phyloP scores from a whole-genome alignment of 2,113 vertebrate genomes.

The Chloroceryle aenea region DNA sequence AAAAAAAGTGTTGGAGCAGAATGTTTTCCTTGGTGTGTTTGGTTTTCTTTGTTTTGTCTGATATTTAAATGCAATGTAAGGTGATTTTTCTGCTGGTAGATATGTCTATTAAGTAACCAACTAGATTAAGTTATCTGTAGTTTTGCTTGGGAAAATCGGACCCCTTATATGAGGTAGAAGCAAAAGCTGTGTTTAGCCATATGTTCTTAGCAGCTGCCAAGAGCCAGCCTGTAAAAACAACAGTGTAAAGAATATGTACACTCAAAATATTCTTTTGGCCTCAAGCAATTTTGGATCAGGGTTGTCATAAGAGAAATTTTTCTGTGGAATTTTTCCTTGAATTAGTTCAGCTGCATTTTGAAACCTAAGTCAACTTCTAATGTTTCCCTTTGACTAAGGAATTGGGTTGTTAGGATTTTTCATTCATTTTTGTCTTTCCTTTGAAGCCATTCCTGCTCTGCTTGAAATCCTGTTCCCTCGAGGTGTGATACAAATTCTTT shows the following conservation, averaged over 20 bases:
- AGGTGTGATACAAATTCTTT: neutral
- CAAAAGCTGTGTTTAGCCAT: neutral
- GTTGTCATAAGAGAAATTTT: neutral
- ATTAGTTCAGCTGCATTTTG: neutral
- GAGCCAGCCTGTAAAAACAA: neutral
- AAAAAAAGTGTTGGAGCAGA: neutral
- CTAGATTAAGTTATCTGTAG: neutral
- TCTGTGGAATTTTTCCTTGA: too few relatives aligned
- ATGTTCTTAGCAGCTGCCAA: neutral
- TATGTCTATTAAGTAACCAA: neutral
- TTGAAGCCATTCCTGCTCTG: neutral
- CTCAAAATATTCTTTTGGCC: neutral
- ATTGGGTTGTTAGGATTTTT: neutral
- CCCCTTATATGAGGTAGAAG: neutral
- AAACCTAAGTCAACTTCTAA: neutral
- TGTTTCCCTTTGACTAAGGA: neutral
- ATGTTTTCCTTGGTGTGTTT: fast-evolving
- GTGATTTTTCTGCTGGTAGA: neutral
- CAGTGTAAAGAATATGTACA: fast-evolving
- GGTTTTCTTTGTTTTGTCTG: neutral
- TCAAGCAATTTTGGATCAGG: neutral
- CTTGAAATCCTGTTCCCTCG: neutral
- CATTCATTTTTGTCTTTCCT: neutral
- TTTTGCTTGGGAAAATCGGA: neutral
- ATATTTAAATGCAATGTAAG: neutral